phyloP scores from a whole-genome alignment of 2,888 invertebrate genomes.

The Cloeon dipterum region DNA sequence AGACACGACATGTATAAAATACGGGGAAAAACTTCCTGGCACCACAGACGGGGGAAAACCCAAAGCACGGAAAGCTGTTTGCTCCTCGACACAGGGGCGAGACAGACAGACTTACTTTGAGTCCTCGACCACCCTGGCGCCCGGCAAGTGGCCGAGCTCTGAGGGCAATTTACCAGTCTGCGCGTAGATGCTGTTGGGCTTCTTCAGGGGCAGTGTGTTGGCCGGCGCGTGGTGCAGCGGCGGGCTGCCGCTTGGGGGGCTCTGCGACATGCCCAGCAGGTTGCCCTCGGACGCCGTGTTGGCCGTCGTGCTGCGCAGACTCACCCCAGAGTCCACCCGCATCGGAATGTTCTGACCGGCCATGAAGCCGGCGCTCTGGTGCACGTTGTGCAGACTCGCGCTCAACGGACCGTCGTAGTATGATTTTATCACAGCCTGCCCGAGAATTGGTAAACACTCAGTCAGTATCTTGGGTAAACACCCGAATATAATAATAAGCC shows the following conservation, averaged over 20 bases:
- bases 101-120: not conserved
- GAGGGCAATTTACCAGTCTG: no score
- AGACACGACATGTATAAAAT: no score
- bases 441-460: no score
- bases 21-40: no score
- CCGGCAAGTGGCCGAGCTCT: not conserved
- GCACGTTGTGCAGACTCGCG: constrained; percentile 21
- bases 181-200: no score
- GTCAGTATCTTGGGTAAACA: no score
- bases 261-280: constrained; percentile 14
- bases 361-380: constrained; percentile 9
- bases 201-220: no score
- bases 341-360: constrained; percentile 6
- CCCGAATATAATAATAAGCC: no score
- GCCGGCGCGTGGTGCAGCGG: constrained; percentile 11
- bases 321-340: constrained; percentile 10
- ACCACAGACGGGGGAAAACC: no score
- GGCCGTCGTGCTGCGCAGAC: constrained; percentile 13
- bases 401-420: constrained; percentile 24
- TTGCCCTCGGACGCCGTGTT: constrained; percentile 21
- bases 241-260: constrained; percentile 16
- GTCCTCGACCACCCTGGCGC: not conserved
- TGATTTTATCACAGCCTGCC: constrained; percentile 23
- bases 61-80: no score
- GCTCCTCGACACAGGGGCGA: no score